A percentile compares a stretch with the other conserved stretches of the same genome.
Conservation (phyloP, 2,888 invertebrate species). For the Agrotis ipsilon region DNA sequence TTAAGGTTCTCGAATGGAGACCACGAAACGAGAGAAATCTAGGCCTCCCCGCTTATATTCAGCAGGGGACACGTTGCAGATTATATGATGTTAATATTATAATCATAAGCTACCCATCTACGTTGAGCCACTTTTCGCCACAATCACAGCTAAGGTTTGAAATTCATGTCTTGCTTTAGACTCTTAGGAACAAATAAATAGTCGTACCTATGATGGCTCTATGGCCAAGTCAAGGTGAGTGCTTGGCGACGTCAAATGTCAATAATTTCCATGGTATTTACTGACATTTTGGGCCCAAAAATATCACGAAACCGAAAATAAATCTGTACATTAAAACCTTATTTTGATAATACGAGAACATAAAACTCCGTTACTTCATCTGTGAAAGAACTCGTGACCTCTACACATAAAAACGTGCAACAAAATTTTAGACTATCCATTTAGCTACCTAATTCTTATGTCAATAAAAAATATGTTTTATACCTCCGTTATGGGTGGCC, state of each 20-base stretch:
- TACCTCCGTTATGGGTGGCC: slow-evolving; percentile 45
- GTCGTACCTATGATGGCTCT: too few relatives aligned
- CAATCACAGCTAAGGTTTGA: background rate
- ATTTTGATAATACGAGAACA: slow-evolving; percentile 46
- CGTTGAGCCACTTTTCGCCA: background rate
- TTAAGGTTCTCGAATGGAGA: too few relatives aligned
- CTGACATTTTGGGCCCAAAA: too few relatives aligned
- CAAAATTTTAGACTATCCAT: slow-evolving; percentile 60
- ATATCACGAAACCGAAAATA: background rate
- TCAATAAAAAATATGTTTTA: slow-evolving; percentile 64
- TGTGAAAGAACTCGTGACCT: slow-evolving; percentile 43
- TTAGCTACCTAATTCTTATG: slow-evolving; percentile 62
- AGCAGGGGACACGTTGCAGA: too few relatives aligned
- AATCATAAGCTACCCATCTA: too few relatives aligned
- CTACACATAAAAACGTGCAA: slow-evolving; percentile 51
- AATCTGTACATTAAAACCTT: slow-evolving; percentile 30
- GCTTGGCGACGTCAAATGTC: too few relatives aligned
- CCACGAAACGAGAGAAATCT: too few relatives aligned
- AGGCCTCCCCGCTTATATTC: too few relatives aligned
- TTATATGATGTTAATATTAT: too few relatives aligned
- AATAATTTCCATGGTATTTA: too few relatives aligned
- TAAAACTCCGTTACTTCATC: slow-evolving; percentile 47
- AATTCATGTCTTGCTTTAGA: background rate
- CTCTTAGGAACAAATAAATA: too few relatives aligned
- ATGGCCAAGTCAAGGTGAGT: too few relatives aligned